Evolutionary conservation across 2,888 invertebrate genomes (phyloP).

Genomic region (Phyllotreta striolata): DNA sequence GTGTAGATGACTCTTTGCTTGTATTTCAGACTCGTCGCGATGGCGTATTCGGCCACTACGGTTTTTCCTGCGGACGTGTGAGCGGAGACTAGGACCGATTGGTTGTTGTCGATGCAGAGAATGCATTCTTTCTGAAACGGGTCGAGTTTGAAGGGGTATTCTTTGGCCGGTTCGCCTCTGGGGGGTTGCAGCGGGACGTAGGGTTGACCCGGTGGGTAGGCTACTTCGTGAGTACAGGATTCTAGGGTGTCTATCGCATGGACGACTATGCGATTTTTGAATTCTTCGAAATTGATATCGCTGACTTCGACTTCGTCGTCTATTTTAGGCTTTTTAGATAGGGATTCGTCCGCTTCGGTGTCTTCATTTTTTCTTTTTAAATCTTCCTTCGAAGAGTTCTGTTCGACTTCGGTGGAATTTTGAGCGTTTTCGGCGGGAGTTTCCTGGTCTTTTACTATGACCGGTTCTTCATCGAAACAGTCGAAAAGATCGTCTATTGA

Average conservation of each 20-base stretch:
- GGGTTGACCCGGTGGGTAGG: constrained; percentile 86
- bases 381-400: constrained; percentile 44
- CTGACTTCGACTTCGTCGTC: constrained; percentile 54
- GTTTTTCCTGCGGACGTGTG: constrained; percentile 99
- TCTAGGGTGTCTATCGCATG: constrained; percentile 90
- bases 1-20: constrained; percentile 99
- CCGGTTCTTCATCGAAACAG: constrained; percentile 56
- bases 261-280: constrained; percentile 83
- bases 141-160: constrained; percentile 94
- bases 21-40: constrained; percentile 90
- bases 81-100: constrained; percentile 97
- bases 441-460: constrained; percentile 40
- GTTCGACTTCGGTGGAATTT: constrained; percentile 38
- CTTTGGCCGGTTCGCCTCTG: constrained; percentile 81
- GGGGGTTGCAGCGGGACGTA: constrained; percentile 71
- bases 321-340: constrained; percentile 52
- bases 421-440: constrained; percentile 29
- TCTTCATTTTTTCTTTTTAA: constrained; percentile 54
- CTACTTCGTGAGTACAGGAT: constrained; percentile 96
- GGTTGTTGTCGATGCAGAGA: constrained; percentile 95
- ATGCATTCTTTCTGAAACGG: constrained; percentile 98
- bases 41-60: constrained; percentile 97
- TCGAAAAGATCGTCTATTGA: constrained; percentile 59
- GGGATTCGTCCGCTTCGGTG: constrained; percentile 42
- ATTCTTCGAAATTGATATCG: constrained; percentile 69